Percentiles rank a stretch among this genome's conserved stretches.
Evolutionary conservation across 2,113 vertebrate species (phyloP).

Genomic region (Vimba vimba): DNA sequence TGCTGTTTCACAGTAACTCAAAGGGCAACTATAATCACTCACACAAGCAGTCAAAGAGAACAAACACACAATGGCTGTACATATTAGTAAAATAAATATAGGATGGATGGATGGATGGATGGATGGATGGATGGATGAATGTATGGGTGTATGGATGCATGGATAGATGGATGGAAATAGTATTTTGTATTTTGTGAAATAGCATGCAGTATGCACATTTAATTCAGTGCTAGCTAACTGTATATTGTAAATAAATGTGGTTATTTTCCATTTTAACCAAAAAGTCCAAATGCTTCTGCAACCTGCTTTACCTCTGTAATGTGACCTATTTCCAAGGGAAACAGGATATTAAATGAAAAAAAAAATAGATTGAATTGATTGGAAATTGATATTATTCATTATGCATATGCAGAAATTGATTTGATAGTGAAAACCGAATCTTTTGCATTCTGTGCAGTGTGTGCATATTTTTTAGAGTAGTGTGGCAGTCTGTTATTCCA

Average conservation of each 20-base stretch:
- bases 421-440: background rate
- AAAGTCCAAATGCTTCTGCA: background rate
- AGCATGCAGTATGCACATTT: background rate
- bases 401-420: background rate
- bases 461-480: background rate
- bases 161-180: too few relatives aligned
- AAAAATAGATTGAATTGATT: background rate
- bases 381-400: background rate
- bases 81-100: too few relatives aligned
- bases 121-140: too few relatives aligned
- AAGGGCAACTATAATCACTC: constrained; percentile 64
- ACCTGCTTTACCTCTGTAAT: background rate
- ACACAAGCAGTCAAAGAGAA: background rate
- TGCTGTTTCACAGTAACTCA: constrained; percentile 60
- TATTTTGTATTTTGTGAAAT: too few relatives aligned
- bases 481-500: background rate
- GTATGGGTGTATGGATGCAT: too few relatives aligned
- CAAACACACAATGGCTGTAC: background rate
- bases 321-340: background rate
- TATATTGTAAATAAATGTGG: background rate
- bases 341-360: background rate
- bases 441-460: background rate
- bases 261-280: background rate
- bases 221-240: background rate
- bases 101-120: too few relatives aligned